Evolutionary conservation across 37 sponge, comb jelly and placozoan genomes (phyloP), one percentile per base, ranked within the genome.

Genomic region (Beroe forskalii): DNA sequence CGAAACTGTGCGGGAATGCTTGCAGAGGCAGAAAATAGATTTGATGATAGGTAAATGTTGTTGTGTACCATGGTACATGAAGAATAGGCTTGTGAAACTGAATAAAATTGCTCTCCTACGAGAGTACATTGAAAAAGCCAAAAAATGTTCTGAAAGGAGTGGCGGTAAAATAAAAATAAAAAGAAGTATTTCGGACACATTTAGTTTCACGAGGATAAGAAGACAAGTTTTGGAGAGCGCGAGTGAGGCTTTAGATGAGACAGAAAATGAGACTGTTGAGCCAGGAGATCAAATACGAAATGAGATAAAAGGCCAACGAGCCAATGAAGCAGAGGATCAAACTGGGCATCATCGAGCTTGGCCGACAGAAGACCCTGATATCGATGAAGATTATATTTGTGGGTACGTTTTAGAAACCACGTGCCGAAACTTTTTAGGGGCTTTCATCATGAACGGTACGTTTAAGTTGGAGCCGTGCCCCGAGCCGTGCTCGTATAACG

Each of bases 21-120:
- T 19, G 14, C 31, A 72, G 30, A 23, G 75, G 30, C 75, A 72
- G 39, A 23, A 37, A 20, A 72, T 72, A 35, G 75, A 72, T 36
- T 19, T 30, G 35, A 38, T 38, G 37, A 12, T 37, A 8, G 30
- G 14, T 4, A 23, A 37, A 19, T 72, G 75, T 33, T 20, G 30
- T 22, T 72, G 75, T 72, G 19, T 72, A 6, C 75, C 75, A 6
- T 37, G 75, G 75, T 72, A 72, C 35, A 36, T 72, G 31, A 39
- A 20, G 9, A 30, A 37, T 30, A 33, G 75, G 30, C 31, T 72
- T 35, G 23, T 36, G 31, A 72, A 35, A 4, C 31, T 36, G 35
- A 37, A 38, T 4, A 72, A 30, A n/a, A 55, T 17, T 20, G 60
- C 9, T 9, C 9, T 17, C 17, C 17, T 55, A 17, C 14, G 17